Evolutionary conservation across 2,113 vertebrate genomes (phyloP), one percentile per base, ranked within the genome.

Genomic region (Pseudorasbora parva): DNA sequence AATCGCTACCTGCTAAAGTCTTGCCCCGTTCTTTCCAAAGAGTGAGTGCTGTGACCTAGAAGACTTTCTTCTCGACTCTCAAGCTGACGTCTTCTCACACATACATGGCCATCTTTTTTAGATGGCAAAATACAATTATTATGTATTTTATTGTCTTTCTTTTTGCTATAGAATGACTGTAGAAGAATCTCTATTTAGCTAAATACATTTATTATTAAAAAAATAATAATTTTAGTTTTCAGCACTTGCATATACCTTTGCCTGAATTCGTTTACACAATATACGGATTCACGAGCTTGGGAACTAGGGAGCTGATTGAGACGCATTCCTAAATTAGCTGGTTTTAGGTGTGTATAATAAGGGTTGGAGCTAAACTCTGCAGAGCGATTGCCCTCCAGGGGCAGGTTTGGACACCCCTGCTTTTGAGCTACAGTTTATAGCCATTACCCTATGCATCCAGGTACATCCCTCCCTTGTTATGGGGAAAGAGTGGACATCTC

Each of bases 401-500:
- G 17, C 51, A 54, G 51, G 2, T 21, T 21, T 54, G 6, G 17
- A 54, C 51, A 54, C 7, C 51, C 2, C 51, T 51, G 51, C 57
- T 60, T 60, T 54, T 21, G 4, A 49, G 14, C 51, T 19, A 69
- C 17, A 71, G 4, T 23, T n/a, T 19, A 64, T 21, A n/a, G 12
- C 21, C 7, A 43, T 71, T n/a, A 41, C 21, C 73, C 41, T 83
- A 21, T 87, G 37, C 85, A 27, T 77, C 15, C 85, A 99, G 98
- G 83, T 99, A 99, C 85, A 93, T 98, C 91, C 97, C 98, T 77
- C 98, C 98, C 0, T 83, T 98, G 87, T 94, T 99, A 87, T 99
- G 98, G 97, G 97, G 97, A 0, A 99, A 98, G 87, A 98, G 96
- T 15, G 98, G 98, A 81, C 98, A 99, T 77, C 93, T 99, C 84